These are phyloP conservation scores for Cyrtorhinus lividipennis DNA, from an alignment of 1,140 invertebrate genomes.

Conservation along the genomic window DNA sequence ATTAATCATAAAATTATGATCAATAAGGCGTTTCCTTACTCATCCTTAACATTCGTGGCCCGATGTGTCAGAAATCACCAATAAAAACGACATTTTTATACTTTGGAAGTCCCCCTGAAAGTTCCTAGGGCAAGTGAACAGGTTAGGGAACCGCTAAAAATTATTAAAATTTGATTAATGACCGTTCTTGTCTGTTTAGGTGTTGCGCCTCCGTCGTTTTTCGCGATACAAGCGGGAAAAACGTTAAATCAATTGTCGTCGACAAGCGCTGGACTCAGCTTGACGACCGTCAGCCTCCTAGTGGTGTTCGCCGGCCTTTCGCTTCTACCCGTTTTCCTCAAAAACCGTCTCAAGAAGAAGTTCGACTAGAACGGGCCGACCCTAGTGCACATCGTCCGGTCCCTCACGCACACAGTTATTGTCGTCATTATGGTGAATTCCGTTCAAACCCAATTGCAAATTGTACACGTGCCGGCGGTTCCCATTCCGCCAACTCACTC, in stretches of 20 bases:
- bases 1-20: too few species aligned
- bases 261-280: conserved; percentile 77
- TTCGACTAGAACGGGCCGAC: conserved; percentile 43
- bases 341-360: conserved; percentile 63
- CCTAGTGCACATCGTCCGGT: conserved; percentile 6
- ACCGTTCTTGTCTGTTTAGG: conserved; percentile 62
- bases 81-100: too few species aligned
- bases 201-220: conserved; percentile 93
- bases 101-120: too few species aligned
- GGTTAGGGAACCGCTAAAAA: too few species aligned
- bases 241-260: conserved; percentile 86
- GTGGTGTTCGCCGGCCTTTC: conserved; percentile 65
- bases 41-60: too few species aligned
- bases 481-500: background rate
- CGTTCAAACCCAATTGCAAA: background rate
- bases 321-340: conserved; percentile 81
- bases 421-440: conserved; percentile 16
- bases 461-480: too few species aligned
- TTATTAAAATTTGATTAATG: too few species aligned
- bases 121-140: too few species aligned
- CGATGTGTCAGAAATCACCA: too few species aligned
- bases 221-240: conserved; percentile 94
- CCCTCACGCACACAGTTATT: conserved; percentile 12
- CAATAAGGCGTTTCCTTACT: too few species aligned
- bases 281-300: conserved; percentile 66